Base-by-base conservation (phyloP, 2,888 invertebrate genomes). In the Galeopsomyia nigrocyanea region DNA sequence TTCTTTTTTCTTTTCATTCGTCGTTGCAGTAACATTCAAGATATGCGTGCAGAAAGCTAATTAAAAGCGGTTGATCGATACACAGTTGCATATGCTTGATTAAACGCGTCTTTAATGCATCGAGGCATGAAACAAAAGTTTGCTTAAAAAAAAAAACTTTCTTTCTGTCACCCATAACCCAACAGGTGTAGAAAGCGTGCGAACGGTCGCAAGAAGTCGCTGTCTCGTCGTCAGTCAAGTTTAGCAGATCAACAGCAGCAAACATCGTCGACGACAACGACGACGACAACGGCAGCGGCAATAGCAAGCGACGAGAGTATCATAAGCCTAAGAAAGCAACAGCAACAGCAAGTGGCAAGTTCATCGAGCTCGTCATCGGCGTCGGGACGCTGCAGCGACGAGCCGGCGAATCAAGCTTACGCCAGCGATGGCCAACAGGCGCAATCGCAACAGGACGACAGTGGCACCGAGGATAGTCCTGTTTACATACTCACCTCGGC, bases 281-380 rank as follows among this genome's bases (percentile, higher is more conserved):
- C 39, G 67, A 76, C 76, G 74, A 77, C 74, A 22, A 5, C 56
- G 26, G 1, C 56, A 19, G n/a, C 57, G 13, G 22, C 80, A 72
- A 79, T 81, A 53, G 19, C 17, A 17, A 39, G 53, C 53, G 17
- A 53, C 17, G 53, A 53, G 17, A 14, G 53, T 39, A 7, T 26
- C 26, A 26, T 7, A 39, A 39, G 13, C 39, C 39, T 39, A 39
- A 39, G 39, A 50, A 69, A 60, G 22, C 67, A 72, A 22, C 71
- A 71, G 71, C 56, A 69, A 58, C 47, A 73, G 65, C 72, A 58
- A 26, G 26, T 5, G 26, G 58, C 47, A 31, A 47, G 68, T 67
- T 86, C 84, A 73, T 84, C 83, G 78, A 84, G 83, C 78, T 85
- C 85, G 73, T 85, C 86, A 17, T 85, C 86, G 72, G 83, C 85